These are phyloP conservation scores for Dioctria rufipes DNA, from an alignment of 2,888 invertebrate genomes.

Conservation along the genomic window DNA sequence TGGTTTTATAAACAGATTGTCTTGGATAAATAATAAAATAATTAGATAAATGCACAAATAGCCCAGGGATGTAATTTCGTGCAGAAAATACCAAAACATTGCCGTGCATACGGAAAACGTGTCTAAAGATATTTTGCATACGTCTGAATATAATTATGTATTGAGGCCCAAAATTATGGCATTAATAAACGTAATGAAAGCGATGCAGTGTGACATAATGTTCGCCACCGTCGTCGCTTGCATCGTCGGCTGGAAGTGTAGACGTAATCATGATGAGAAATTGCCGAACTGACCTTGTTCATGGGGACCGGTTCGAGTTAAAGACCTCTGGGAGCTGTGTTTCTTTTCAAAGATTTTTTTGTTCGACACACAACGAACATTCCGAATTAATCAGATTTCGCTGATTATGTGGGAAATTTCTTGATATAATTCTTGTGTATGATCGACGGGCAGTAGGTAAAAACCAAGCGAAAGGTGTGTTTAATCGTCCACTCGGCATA, in stretches of 20 bases:
- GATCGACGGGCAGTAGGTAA: too few species aligned
- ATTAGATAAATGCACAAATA: too few species aligned
- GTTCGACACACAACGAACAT: background rate
- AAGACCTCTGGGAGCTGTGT: constrained; percentile 1
- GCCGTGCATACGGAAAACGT: background rate
- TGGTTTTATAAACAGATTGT: too few species aligned
- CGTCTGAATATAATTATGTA: background rate
- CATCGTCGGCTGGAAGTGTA: background rate
- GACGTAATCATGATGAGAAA: constrained; percentile 5
- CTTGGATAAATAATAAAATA: too few species aligned
- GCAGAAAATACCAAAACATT: background rate
- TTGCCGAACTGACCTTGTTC: constrained; percentile 35
- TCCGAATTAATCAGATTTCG: constrained; percentile 25
- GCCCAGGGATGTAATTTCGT: too few species aligned
- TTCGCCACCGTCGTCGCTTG: background rate
- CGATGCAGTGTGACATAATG: constrained; percentile 36
- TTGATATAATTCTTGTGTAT: background rate
- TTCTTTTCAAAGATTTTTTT: background rate
- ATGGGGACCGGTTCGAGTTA: constrained; percentile 24
- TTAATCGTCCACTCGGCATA: too few species aligned
- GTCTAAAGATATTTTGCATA: background rate
- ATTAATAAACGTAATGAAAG: constrained; percentile 42
- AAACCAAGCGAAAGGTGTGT: too few species aligned
- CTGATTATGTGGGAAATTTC: constrained; percentile 29
- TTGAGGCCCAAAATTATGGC: background rate